Evolutionary conservation across 2,888 invertebrate species (phyloP).

Genomic region (Resseliella maxima): DNA sequence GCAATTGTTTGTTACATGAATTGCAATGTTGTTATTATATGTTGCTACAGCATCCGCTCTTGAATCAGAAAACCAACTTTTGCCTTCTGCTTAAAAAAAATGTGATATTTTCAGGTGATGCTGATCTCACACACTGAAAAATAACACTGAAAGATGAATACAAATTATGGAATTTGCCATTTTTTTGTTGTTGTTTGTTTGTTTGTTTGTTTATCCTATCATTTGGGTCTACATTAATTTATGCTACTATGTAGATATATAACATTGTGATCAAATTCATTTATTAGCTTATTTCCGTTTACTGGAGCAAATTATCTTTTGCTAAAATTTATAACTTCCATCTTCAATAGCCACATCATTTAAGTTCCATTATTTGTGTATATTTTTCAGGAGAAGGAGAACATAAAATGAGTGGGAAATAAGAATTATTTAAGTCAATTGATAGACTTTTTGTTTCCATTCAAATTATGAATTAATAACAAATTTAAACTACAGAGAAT

Average conservation of each 20-base stretch:
- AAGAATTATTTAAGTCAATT: too few relatives aligned
- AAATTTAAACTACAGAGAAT: background rate
- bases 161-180: background rate
- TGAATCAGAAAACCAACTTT: background rate
- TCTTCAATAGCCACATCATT: too few relatives aligned
- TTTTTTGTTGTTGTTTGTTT: too few relatives aligned
- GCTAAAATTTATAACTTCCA: too few relatives aligned
- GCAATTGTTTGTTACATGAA: too few relatives aligned
- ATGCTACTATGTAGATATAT: slow-evolving; percentile 25
- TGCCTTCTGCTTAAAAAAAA: background rate
- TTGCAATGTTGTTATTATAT: too few relatives aligned
- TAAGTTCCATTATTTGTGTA: too few relatives aligned
- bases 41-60: too few relatives aligned
- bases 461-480: slow-evolving; percentile 3
- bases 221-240: slow-evolving; percentile 33
- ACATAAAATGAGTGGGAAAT: too few relatives aligned
- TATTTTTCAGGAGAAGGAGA: too few relatives aligned
- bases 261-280: slow-evolving; percentile 31
- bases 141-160: background rate
- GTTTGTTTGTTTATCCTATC: background rate
- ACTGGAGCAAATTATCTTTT: background rate
- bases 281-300: background rate
- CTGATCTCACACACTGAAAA: background rate
- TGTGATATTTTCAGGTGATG: too few relatives aligned
- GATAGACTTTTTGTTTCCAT: too few relatives aligned